phyloP scores from a whole-genome alignment of 92 coral and sea anemone genomes.

The Ricordea florida region DNA sequence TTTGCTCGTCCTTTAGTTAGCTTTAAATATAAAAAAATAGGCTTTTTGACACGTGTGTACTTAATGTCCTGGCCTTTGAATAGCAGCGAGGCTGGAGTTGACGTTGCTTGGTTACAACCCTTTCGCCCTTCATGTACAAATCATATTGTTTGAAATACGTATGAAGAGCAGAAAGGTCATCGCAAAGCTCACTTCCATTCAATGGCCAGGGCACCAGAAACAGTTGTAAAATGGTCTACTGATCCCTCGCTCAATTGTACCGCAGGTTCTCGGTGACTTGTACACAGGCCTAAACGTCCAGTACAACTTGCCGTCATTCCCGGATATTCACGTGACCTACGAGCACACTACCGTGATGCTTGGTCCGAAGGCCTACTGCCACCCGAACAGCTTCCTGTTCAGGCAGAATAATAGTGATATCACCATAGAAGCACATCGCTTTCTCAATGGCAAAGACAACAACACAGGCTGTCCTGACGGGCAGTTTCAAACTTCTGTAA shows the following conservation, averaged over 20 bases:
- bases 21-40: too few relatives aligned
- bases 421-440: constrained; percentile 77
- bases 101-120: too few relatives aligned
- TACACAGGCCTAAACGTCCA: constrained; percentile 71
- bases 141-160: background rate
- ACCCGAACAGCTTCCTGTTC: constrained; percentile 87
- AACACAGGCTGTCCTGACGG: constrained; percentile 75
- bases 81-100: too few relatives aligned
- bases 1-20: too few relatives aligned
- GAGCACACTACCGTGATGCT: constrained; percentile 86
- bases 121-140: background rate
- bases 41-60: too few relatives aligned
- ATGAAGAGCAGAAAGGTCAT: too few relatives aligned
- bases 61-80: too few relatives aligned
- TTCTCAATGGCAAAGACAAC: constrained; percentile 69
- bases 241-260: too few relatives aligned
- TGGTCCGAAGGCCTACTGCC: constrained; percentile 86
- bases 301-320: constrained; percentile 76
- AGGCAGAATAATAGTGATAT: constrained; percentile 79
- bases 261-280: constrained; percentile 83
- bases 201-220: too few relatives aligned
- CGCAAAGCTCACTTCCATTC: too few relatives aligned
- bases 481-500: constrained; percentile 77
- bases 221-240: too few relatives aligned
- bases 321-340: constrained; percentile 74